Evolutionary conservation across 1,140 invertebrate genomes (phyloP).

Genomic region (Trachymyrmex septentrionalis): DNA sequence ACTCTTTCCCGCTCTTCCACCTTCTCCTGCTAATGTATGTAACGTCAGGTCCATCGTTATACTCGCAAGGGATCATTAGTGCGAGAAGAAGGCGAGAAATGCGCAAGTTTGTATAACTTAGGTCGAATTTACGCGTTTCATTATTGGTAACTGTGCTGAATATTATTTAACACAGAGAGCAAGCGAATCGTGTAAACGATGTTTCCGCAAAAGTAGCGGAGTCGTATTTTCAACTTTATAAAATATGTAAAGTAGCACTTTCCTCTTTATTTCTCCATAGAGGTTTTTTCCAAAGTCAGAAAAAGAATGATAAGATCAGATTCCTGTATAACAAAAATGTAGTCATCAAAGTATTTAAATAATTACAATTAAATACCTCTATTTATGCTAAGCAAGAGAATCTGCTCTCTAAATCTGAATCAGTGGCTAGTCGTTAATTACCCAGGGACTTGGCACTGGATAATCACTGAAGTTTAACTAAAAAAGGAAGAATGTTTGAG

Average conservation of each 20-base stretch:
- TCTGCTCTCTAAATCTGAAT: not conserved
- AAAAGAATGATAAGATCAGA: too few species aligned
- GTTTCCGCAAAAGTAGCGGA: slow-evolving; percentile 6
- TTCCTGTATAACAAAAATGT: too few species aligned
- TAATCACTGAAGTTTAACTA: too few species aligned
- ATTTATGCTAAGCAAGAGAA: not conserved
- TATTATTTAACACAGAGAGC: slow-evolving; percentile 23
- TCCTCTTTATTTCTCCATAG: not conserved
- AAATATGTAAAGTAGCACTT: slow-evolving; percentile 6
- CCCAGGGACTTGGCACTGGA: too few species aligned
- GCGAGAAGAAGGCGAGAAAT: slow-evolving; percentile 48
- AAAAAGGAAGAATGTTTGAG: too few species aligned
- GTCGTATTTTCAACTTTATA: not conserved
- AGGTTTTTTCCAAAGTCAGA: too few species aligned
- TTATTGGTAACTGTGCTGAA: slow-evolving; percentile 39
- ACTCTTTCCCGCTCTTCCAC: too few species aligned
- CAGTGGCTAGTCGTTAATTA: too few species aligned
- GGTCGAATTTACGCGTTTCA: slow-evolving; percentile 47
- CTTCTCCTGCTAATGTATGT: slow-evolving; percentile 52
- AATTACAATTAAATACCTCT: not conserved
- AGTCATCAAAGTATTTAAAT: not conserved
- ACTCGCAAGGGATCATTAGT: slow-evolving; percentile 57
- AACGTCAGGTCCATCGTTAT: slow-evolving; percentile 62
- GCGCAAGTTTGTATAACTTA: slow-evolving; percentile 49
- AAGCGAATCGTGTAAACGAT: slow-evolving; percentile 5